These are phyloP conservation scores for Muscina levida DNA, from an alignment of 2,888 invertebrate species.

Conservation along the genomic window DNA sequence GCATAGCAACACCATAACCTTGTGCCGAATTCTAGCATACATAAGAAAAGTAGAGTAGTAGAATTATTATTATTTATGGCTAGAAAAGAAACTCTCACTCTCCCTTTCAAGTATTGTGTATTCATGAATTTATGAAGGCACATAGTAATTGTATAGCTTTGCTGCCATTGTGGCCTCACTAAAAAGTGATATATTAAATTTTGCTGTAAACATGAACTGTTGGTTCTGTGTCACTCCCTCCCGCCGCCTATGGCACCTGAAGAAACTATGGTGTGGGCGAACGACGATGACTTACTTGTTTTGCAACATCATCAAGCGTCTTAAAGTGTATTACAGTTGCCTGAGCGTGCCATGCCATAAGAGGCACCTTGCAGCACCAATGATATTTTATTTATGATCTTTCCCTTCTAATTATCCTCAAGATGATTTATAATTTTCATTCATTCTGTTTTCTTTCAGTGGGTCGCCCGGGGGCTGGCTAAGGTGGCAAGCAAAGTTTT, in stretches of 20 bases:
- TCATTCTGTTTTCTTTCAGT: not conserved
- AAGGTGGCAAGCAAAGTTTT: conserved; percentile 22
- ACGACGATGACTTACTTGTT: not conserved
- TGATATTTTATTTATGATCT: conserved; percentile 43
- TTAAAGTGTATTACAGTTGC: not conserved
- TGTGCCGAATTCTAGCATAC: not conserved
- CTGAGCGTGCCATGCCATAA: too few relatives aligned
- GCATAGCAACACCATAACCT: not conserved
- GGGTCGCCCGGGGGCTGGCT: too few relatives aligned
- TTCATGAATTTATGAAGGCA: too few relatives aligned
- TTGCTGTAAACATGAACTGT: not conserved
- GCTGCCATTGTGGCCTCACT: not conserved
- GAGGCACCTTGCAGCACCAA: not conserved
- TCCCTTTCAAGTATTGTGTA: too few relatives aligned
- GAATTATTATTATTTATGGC: not conserved
- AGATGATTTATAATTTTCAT: conserved; percentile 42
- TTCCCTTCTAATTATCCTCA: conserved; percentile 37
- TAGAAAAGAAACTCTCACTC: not conserved
- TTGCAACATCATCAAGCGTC: not conserved
- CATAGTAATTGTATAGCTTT: not conserved
- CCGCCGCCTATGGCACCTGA: not conserved
- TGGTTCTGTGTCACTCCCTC: not conserved
- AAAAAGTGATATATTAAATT: not conserved
- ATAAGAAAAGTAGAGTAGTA: not conserved
- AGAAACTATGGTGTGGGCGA: too few relatives aligned